These are phyloP conservation scores for Trachymyrmex cornetzi DNA, from an alignment of 1,140 invertebrate species.

Conservation along the genomic window DNA sequence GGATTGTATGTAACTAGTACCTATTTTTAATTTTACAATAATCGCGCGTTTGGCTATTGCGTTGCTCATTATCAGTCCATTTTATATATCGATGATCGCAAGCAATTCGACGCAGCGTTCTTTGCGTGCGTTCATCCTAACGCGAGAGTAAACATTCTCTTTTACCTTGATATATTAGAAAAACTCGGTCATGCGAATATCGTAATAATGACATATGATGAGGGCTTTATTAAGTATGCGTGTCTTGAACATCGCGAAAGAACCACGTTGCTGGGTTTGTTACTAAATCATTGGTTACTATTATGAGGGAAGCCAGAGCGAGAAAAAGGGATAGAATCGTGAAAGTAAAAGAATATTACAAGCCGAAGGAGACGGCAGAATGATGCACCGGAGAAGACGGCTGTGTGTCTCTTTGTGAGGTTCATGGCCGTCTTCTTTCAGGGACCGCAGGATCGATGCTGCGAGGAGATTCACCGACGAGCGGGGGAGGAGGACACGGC, in stretches of 20 bases:
- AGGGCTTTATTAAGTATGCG: background rate
- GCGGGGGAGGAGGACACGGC: background rate
- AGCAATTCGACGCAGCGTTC: conserved; percentile 11
- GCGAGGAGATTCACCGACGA: conserved; percentile 61
- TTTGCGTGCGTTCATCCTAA: background rate
- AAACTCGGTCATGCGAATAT: conserved; percentile 23
- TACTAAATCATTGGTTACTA: conserved; percentile 5
- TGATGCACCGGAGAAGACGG: conserved; percentile 43
- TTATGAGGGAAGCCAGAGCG: background rate
- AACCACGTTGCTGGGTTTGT: no score
- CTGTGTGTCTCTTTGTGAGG: conserved; percentile 63
- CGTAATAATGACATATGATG: background rate
- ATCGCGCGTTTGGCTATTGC: no score
- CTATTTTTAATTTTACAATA: no score
- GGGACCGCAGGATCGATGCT: conserved; percentile 69
- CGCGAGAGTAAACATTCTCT: conserved; percentile 36
- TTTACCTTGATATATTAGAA: background rate
- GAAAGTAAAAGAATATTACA: conserved; percentile 19
- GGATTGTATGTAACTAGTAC: no score
- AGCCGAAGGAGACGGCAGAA: conserved; percentile 33
- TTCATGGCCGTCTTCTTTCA: conserved; percentile 72
- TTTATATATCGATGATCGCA: background rate
- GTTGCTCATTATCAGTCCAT: no score
- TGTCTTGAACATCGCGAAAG: background rate
- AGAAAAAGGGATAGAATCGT: conserved; percentile 6